Conservation (phyloP, 2,888 invertebrate genomes). For the Pomacea canaliculata region DNA sequence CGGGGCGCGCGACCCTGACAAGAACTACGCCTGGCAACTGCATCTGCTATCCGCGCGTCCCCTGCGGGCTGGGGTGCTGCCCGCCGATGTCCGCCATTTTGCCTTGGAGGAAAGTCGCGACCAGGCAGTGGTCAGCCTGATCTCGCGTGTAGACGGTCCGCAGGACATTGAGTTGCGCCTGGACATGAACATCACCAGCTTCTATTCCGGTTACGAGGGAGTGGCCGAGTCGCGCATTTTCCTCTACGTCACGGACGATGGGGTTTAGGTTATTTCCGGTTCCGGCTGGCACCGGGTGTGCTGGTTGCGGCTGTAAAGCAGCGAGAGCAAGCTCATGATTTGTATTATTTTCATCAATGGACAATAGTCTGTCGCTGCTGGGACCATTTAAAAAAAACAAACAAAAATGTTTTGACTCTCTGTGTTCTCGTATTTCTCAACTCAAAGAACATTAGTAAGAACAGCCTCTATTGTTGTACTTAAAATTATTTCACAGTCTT, state of each 20-base stretch:
- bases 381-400: too few species aligned
- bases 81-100: slow-evolving; percentile 68
- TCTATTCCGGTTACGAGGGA: slow-evolving; percentile 79
- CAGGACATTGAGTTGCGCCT: slow-evolving; percentile 91
- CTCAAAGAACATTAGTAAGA: too few species aligned
- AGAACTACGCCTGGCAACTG: slow-evolving; percentile 82
- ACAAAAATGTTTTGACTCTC: too few species aligned
- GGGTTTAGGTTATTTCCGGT: neutral
- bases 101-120: slow-evolving; percentile 64
- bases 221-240: slow-evolving; percentile 87
- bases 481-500: too few species aligned
- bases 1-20: slow-evolving; percentile 81
- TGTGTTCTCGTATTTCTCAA: too few species aligned
- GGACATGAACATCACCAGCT: slow-evolving; percentile 78
- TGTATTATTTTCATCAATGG: too few species aligned
- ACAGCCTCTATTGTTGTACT: too few species aligned
- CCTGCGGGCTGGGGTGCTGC: slow-evolving; percentile 69
- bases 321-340: too few species aligned
- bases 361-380: too few species aligned
- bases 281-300: too few species aligned
- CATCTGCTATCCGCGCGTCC: slow-evolving; percentile 75
- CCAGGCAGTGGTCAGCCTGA: slow-evolving; percentile 81
- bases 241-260: slow-evolving; percentile 80
- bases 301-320: too few species aligned
- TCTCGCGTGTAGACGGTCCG: slow-evolving; percentile 83